A percentile compares a stretch with the other conserved stretches of the same genome.
phyloP scores from a whole-genome alignment of 2,113 vertebrate genomes.

The Cygnus buccinator region DNA sequence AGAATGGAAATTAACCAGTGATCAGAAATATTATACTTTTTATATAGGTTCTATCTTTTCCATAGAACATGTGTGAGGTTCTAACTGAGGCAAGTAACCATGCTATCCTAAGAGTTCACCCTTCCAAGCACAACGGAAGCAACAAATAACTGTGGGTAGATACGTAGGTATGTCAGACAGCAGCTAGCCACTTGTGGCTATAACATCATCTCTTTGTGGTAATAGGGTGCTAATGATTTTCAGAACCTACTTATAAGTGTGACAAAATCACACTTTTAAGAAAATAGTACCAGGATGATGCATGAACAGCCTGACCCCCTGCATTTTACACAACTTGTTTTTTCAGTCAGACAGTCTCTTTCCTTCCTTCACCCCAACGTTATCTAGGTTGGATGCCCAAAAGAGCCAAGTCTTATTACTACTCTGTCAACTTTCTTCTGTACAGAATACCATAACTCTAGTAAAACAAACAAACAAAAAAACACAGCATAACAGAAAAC shows the following conservation, averaged over 20 bases:
- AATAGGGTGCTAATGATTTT: not conserved
- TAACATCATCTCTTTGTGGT: not conserved
- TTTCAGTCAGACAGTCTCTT: not conserved
- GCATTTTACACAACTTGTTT: not conserved
- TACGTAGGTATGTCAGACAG: not conserved
- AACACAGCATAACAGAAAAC: not conserved
- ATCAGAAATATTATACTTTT: not conserved
- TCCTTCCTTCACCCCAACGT: not conserved
- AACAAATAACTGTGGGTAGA: not conserved
- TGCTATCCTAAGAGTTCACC: not conserved
- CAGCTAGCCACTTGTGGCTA: accelerated
- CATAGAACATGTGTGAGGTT: not conserved
- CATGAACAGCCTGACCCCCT: not conserved
- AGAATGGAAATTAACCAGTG: not conserved
- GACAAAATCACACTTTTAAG: not conserved
- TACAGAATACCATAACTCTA: accelerated
- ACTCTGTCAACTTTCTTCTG: not conserved
- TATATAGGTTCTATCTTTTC: not conserved
- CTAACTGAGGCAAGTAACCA: not conserved
- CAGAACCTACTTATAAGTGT: not conserved
- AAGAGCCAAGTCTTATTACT: not conserved
- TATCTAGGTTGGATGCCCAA: not conserved
- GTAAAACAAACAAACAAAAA: not conserved
- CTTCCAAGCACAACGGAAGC: not conserved
- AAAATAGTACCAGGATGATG: not conserved